Evolutionary conservation across 2,113 vertebrate genomes (phyloP).

Genomic region (Etheostoma cragini): DNA sequence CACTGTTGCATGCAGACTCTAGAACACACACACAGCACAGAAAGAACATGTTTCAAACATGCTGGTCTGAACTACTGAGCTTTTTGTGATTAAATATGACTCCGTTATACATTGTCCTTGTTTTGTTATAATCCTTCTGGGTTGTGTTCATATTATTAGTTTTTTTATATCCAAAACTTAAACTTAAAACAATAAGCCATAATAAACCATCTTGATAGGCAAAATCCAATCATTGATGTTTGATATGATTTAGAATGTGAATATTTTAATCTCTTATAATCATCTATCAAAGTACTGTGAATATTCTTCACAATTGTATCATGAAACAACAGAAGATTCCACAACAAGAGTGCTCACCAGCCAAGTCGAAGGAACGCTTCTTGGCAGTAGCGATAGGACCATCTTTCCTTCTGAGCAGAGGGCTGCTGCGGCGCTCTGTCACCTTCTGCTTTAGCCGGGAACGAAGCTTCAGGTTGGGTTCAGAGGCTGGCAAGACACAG

Average conservation of each 20-base stretch:
- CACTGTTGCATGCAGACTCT: slow-evolving; percentile 97
- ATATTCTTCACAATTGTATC: background rate
- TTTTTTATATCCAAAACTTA: background rate
- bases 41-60: background rate
- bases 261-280: background rate
- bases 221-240: background rate
- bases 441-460: slow-evolving; percentile 98
- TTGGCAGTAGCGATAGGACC: slow-evolving; percentile 89
- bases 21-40: slow-evolving; percentile 30
- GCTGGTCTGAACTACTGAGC: background rate
- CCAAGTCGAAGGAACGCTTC: slow-evolving; percentile 93
- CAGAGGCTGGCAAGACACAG: slow-evolving; percentile 87
- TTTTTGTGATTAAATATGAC: background rate
- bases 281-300: background rate
- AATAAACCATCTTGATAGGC: background rate
- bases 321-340: background rate
- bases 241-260: background rate
- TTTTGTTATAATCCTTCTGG: background rate
- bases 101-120: background rate
- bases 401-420: slow-evolving; percentile 93
- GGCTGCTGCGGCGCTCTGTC: slow-evolving; percentile 95
- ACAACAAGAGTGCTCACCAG: slow-evolving; percentile 80
- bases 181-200: background rate
- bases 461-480: slow-evolving; percentile 97
- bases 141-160: background rate